These are phyloP conservation scores for Oenanthe melanoleuca DNA, from an alignment of 2,113 vertebrate genomes.

Conservation along the genomic window DNA sequence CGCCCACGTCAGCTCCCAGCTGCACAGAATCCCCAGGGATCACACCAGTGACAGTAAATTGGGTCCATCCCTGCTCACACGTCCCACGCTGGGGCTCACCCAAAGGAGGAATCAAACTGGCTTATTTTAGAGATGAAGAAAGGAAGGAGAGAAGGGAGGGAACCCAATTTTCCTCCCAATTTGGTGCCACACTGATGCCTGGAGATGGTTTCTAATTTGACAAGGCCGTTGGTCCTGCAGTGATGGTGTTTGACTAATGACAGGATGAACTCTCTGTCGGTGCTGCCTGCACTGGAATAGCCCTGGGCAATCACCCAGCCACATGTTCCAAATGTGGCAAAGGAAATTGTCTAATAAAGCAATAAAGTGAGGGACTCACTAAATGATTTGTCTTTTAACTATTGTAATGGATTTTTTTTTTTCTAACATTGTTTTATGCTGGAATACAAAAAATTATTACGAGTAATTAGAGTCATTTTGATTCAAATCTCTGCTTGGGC, in stretches of 20 bases:
- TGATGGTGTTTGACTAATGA: slow-evolving; percentile 56
- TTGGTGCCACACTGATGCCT: neutral
- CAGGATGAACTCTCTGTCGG: neutral
- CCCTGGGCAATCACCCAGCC: slow-evolving; percentile 40
- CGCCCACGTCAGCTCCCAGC: neutral
- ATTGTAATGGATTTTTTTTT: slow-evolving; percentile 45
- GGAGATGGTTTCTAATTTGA: slow-evolving; percentile 46
- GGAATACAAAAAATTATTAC: slow-evolving; percentile 77
- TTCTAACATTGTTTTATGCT: slow-evolving; percentile 70
- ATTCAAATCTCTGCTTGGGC: slow-evolving; percentile 72
- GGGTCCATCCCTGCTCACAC: neutral
- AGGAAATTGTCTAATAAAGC: slow-evolving; percentile 67
- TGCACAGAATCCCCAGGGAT: neutral
- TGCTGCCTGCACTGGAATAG: slow-evolving; percentile 13
- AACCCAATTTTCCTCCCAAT: neutral
- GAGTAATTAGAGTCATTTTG: slow-evolving; percentile 74
- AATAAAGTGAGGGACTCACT: slow-evolving; percentile 48
- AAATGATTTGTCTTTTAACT: slow-evolving; percentile 76
- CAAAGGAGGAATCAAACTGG: neutral
- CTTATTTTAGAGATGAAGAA: neutral
- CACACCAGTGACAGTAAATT: neutral
- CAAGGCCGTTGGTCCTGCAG: slow-evolving; percentile 33
- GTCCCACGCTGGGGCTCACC: neutral
- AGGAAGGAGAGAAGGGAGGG: neutral
- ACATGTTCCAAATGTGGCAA: slow-evolving; percentile 23